Percentiles rank a stretch among this genome's conserved stretches.
phyloP scores from a whole-genome alignment of 1,140 invertebrate genomes.

The Augochlora pura region DNA sequence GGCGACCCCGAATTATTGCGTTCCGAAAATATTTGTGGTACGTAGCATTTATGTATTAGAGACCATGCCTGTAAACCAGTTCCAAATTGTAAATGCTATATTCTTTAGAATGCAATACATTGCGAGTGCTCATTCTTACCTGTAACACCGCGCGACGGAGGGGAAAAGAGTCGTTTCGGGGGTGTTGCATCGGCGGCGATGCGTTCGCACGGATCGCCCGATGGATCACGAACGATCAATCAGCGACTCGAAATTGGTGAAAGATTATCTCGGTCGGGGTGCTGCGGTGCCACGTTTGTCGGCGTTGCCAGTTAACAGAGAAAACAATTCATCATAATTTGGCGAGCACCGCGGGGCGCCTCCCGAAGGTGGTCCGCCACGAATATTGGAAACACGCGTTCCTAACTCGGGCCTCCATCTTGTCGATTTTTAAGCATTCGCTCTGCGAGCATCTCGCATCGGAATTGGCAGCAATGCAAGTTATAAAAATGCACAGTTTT shows the following conservation, averaged over 20 bases:
- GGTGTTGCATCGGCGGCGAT: constrained; percentile 1
- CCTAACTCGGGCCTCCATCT: neutral
- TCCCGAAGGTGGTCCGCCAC: constrained; percentile 29
- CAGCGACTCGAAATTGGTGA: constrained; percentile 61
- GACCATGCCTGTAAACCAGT: constrained; percentile 17
- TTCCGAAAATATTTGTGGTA: neutral
- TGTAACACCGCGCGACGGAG: neutral
- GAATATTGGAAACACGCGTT: constrained; percentile 47
- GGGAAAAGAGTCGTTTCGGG: neutral
- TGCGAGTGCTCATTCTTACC: neutral
- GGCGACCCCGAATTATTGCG: neutral
- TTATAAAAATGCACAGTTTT: too few species aligned
- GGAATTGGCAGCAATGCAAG: neutral
- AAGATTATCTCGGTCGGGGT: constrained; percentile 63
- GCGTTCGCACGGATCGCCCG: constrained; percentile 17
- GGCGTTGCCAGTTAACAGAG: constrained; percentile 59
- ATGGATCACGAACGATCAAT: constrained; percentile 58
- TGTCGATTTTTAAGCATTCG: neutral
- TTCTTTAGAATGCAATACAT: constrained; percentile 7
- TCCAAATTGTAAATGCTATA: constrained; percentile 24
- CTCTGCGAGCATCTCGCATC: neutral
- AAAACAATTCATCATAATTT: constrained; percentile 70
- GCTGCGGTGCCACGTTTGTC: constrained; percentile 58
- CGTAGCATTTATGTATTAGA: neutral
- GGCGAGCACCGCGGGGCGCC: constrained; percentile 54